Evolutionary conservation across 1,140 invertebrate species (phyloP).

Genomic region (Caenorhabditis briggsae): DNA sequence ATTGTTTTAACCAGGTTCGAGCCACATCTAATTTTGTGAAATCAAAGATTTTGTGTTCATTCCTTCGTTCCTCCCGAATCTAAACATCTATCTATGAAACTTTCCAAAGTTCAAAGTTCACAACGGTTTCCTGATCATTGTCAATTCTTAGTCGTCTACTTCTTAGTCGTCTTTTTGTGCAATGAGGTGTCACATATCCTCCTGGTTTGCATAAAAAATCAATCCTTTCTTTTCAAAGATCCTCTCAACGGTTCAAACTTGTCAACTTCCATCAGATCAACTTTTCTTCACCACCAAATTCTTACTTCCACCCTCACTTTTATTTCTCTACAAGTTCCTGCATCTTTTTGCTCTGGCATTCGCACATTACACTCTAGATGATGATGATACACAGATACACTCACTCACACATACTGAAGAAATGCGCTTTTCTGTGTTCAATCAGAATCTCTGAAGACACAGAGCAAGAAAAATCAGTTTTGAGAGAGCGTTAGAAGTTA

Average conservation of each 20-base stretch:
- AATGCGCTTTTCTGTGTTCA: not conserved
- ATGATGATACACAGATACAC: slow-evolving; percentile 15
- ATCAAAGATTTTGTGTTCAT: too few relatives aligned
- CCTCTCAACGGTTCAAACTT: not conserved
- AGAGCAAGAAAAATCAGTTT: not conserved
- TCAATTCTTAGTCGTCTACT: not conserved
- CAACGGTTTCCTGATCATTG: not conserved
- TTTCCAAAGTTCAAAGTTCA: not conserved
- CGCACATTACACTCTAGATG: slow-evolving; percentile 43
- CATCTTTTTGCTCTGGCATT: not conserved
- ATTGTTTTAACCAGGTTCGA: too few relatives aligned
- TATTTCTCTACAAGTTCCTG: slow-evolving; percentile 23
- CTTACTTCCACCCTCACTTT: slow-evolving; percentile 8
- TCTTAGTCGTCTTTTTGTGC: too few relatives aligned
- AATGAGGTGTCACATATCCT: slow-evolving; percentile 19
- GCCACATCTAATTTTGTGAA: too few relatives aligned
- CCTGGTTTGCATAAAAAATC: not conserved
- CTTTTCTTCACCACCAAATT: not conserved
- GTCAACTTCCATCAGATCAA: slow-evolving; percentile 6
- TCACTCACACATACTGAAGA: too few relatives aligned
- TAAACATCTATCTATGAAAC: not conserved
- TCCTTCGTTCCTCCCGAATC: too few relatives aligned
- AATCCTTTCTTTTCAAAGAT: not conserved
- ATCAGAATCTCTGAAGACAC: slow-evolving; percentile 14
- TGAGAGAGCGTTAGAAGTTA: not conserved